These are phyloP conservation scores for Emydura subglobosa DNA, from an alignment of 2,113 vertebrate species.

Conservation along the genomic window DNA sequence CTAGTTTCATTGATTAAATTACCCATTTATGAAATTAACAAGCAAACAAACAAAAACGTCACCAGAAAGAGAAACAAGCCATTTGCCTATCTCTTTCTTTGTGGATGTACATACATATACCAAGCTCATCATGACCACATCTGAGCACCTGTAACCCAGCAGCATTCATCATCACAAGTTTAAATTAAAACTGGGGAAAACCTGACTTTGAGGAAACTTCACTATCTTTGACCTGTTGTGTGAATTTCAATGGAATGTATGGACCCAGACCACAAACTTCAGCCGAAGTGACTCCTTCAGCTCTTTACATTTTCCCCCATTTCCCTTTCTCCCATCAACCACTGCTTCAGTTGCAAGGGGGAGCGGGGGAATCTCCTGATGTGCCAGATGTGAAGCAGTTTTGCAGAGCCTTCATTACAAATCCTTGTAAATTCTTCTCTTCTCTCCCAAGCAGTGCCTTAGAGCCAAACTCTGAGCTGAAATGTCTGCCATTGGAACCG, in stretches of 20 bases:
- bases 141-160: neutral
- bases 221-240: neutral
- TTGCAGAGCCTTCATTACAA: rapidly evolving
- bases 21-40: neutral
- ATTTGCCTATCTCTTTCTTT: neutral
- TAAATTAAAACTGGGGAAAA: neutral
- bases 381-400: neutral
- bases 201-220: neutral
- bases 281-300: neutral
- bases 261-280: neutral
- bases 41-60: neutral
- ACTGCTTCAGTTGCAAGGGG: neutral
- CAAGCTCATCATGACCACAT: rapidly evolving
- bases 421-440: neutral
- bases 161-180: neutral
- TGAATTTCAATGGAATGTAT: neutral
- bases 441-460: neutral
- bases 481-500: neutral
- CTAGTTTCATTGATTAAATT: neutral
- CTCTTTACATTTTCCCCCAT: neutral
- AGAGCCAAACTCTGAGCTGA: neutral
- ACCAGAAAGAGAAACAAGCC: neutral
- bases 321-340: rapidly evolving
- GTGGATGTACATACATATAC: neutral
- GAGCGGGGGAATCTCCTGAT: neutral